A percentile compares a stretch with the other conserved stretches of the same genome.
phyloP scores from a whole-genome alignment of 2,113 vertebrate genomes.

The Trichechus manatus region DNA sequence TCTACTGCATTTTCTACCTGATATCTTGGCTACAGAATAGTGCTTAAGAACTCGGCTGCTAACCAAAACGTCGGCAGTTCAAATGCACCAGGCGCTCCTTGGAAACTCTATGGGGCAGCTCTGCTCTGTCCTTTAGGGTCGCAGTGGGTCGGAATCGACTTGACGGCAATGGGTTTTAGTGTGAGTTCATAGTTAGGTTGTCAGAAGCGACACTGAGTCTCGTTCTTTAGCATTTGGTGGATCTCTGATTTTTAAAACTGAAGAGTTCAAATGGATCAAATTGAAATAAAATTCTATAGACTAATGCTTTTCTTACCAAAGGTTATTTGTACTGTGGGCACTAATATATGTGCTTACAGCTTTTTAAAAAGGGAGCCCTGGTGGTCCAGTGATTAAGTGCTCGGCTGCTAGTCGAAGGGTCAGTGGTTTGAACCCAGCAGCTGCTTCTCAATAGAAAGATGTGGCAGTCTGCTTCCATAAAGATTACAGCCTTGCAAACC shows the following conservation, averaged over 20 bases:
- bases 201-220: slow-evolving; percentile 8
- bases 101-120: no score
- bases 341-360: neutral
- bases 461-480: neutral
- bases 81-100: no score
- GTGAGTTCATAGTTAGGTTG: neutral
- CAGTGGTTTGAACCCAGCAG: neutral
- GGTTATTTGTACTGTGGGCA: neutral
- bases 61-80: no score
- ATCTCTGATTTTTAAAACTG: slow-evolving; percentile 69
- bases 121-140: no score
- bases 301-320: neutral
- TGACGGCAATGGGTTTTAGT: neutral
- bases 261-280: slow-evolving; percentile 60
- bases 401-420: neutral
- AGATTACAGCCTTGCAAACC: neutral
- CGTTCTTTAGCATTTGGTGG: slow-evolving; percentile 79
- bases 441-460: neutral
- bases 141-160: no score
- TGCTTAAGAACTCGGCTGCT: no score
- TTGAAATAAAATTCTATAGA: neutral
- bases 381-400: neutral
- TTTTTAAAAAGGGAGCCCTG: neutral
- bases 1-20: neutral
- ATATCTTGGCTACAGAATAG: neutral